Conservation (phyloP, 2,797 vertebrate genomes). For the Balearica regulorum region DNA sequence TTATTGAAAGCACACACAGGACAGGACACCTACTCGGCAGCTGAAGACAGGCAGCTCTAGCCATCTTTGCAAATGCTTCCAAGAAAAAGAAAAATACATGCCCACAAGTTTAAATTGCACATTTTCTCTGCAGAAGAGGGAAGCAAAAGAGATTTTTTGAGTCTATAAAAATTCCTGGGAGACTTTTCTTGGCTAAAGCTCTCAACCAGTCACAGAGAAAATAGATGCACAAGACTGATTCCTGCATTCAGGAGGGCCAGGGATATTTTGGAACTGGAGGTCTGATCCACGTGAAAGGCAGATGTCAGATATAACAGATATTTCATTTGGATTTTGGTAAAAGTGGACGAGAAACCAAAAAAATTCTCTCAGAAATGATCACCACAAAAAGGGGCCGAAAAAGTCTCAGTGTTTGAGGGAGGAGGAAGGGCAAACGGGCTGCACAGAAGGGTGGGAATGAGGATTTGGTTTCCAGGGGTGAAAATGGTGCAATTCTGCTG, state of each 20-base stretch:
- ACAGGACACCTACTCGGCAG: background rate
- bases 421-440: background rate
- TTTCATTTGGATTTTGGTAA: background rate
- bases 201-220: background rate
- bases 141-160: background rate
- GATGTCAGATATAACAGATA: background rate
- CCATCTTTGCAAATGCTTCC: background rate
- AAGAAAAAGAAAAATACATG: background rate
- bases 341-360: background rate
- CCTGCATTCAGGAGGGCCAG: background rate
- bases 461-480: conserved; percentile 9
- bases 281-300: background rate
- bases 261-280: background rate
- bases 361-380: background rate
- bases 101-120: background rate
- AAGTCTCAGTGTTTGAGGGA: background rate
- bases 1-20: background rate
- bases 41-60: background rate
- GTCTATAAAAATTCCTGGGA: background rate
- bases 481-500: background rate
- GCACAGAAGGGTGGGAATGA: background rate
- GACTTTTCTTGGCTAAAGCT: background rate
- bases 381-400: background rate
- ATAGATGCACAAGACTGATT: background rate
- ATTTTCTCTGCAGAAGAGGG: background rate